Evolutionary conservation across 2,797 vertebrate species (phyloP).

Genomic region (Danio jaintianensis): DNA sequence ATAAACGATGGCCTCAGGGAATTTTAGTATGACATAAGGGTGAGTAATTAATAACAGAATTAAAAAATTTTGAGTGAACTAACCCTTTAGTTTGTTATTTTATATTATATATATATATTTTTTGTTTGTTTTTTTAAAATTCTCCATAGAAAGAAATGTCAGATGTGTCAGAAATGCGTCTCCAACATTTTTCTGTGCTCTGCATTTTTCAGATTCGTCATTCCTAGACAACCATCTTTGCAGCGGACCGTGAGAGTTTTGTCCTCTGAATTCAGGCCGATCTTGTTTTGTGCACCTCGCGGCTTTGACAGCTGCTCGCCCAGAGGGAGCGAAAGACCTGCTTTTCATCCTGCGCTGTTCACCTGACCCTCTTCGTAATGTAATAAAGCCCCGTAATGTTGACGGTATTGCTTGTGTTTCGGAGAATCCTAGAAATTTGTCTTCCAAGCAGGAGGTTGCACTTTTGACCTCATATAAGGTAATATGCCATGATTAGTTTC

Average conservation of each 20-base stretch:
- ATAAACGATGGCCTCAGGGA: too few relatives aligned
- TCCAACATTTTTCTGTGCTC: background rate
- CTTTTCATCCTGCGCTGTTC: slow-evolving; percentile 50
- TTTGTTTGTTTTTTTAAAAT: too few relatives aligned
- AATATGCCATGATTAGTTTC: slow-evolving; percentile 47
- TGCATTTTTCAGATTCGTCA: background rate
- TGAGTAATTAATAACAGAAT: too few relatives aligned
- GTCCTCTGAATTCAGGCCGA: slow-evolving; percentile 34
- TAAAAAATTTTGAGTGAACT: too few relatives aligned
- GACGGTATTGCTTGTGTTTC: slow-evolving; percentile 46
- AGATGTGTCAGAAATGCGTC: background rate
- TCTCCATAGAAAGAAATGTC: too few relatives aligned
- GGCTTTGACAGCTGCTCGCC: slow-evolving; percentile 55
- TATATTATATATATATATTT: too few relatives aligned
- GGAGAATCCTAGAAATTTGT: slow-evolving; percentile 47
- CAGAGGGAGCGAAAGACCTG: slow-evolving; percentile 37
- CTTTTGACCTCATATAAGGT: slow-evolving; percentile 56
- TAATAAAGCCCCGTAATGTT: slow-evolving; percentile 54
- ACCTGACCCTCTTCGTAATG: slow-evolving; percentile 50
- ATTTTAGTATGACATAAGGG: too few relatives aligned
- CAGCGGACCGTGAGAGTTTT: slow-evolving; percentile 24
- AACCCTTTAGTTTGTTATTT: too few relatives aligned
- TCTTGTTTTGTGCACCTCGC: slow-evolving; percentile 51
- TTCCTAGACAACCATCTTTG: slow-evolving; percentile 25
- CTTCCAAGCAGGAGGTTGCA: slow-evolving; percentile 37